phyloP scores from a whole-genome alignment of 2,888 invertebrate species.

The Hermaeophaga mercurialis region DNA sequence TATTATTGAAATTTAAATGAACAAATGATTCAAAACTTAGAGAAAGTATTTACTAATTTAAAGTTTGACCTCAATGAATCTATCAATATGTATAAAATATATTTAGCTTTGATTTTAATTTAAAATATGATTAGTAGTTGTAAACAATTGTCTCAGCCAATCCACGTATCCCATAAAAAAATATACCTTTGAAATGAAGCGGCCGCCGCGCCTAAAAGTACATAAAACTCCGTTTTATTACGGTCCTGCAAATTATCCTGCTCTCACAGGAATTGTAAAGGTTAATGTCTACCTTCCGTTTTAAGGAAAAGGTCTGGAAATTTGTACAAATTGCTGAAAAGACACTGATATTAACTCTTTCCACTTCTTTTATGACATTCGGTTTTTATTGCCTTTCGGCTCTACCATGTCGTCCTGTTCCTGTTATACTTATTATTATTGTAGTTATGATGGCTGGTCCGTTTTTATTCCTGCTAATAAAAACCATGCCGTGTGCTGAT shows the following conservation, averaged over 20 bases:
- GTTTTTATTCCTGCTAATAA: slow-evolving; percentile 18
- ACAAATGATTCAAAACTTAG: no score
- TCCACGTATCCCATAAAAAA: slow-evolving; percentile 28
- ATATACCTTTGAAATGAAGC: slow-evolving; percentile 30
- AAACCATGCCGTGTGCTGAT: no score
- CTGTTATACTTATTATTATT: slow-evolving; percentile 24
- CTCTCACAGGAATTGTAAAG: slow-evolving; percentile 46
- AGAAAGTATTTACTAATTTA: no score
- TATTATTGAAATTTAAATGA: no score
- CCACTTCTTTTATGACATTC: slow-evolving; percentile 30
- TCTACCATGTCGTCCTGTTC: slow-evolving; percentile 3
- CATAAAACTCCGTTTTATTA: slow-evolving; percentile 54
- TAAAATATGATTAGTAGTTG: no score
- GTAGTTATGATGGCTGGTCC: slow-evolving; percentile 27
- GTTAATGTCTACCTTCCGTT: slow-evolving; percentile 45
- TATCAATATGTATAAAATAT: no score
- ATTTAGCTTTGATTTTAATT: no score
- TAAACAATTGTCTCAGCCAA: background rate
- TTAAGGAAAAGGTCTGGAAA: slow-evolving; percentile 42
- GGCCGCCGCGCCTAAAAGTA: slow-evolving; percentile 48
- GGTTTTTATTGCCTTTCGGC: slow-evolving; percentile 35
- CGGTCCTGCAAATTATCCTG: slow-evolving; percentile 52
- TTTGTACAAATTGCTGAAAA: slow-evolving; percentile 51
- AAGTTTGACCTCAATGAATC: no score
- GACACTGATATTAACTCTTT: slow-evolving; percentile 51